These are phyloP conservation scores for Brachyalestes nurse DNA, from an alignment of 2,797 vertebrate species.

Conservation along the genomic window DNA sequence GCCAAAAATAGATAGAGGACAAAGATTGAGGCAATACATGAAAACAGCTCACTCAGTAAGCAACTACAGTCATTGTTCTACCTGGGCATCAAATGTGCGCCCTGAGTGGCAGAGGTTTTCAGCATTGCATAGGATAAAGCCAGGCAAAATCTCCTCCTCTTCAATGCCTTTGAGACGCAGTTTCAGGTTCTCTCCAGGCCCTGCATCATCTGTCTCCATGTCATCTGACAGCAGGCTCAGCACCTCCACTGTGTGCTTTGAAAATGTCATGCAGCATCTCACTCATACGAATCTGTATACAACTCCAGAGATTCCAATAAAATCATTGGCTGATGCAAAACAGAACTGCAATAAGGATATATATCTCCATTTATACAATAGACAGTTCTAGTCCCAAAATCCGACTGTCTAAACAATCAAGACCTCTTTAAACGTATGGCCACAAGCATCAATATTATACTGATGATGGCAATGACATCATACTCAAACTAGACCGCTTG, in stretches of 20 bases:
- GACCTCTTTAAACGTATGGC: too few species aligned
- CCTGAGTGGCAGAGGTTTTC: constrained; percentile 98
- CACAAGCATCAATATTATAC: too few species aligned
- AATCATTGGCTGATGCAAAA: too few species aligned
- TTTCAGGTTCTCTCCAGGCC: constrained; percentile 96
- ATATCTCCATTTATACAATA: neutral
- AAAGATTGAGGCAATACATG: neutral
- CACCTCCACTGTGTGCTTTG: constrained; percentile 95
- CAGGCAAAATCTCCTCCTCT: constrained; percentile 97
- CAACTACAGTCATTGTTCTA: constrained; percentile 55
- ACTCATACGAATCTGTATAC: neutral
- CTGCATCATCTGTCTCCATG: constrained; percentile 93
- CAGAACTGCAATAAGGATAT: too few species aligned
- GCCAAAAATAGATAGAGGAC: constrained; percentile 52
- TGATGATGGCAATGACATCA: too few species aligned
- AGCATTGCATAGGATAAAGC: constrained; percentile 95
- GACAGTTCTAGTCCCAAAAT: too few species aligned
- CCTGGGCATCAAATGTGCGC: constrained; percentile 98
- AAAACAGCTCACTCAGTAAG: neutral
- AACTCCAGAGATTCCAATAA: too few species aligned
- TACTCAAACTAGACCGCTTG: too few species aligned
- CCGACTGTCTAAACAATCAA: too few species aligned
- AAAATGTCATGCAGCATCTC: constrained; percentile 1
- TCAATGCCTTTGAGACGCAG: constrained; percentile 97
- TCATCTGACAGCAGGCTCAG: constrained; percentile 96